phyloP scores from a whole-genome alignment of 2,113 vertebrate genomes.

The Ovis canadensis region DNA sequence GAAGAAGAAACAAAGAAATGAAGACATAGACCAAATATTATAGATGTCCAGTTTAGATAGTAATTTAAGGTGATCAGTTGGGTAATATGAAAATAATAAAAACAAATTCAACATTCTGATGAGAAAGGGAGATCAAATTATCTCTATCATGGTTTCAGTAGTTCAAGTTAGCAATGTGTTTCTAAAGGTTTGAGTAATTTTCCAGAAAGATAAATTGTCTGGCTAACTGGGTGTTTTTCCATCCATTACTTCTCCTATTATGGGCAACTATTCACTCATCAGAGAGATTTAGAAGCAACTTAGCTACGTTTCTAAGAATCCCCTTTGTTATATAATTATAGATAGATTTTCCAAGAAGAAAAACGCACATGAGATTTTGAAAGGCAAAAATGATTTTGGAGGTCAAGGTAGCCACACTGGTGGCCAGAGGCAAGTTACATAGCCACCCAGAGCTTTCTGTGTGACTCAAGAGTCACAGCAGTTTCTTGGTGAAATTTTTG shows the following conservation, averaged over 20 bases:
- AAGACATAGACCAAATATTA: neutral
- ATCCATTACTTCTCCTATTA: neutral
- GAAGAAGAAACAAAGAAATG: neutral
- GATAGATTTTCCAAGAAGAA: neutral
- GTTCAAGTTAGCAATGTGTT: neutral
- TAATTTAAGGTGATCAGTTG: neutral
- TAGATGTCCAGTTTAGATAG: neutral
- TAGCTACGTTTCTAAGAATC: neutral
- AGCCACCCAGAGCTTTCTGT: neutral
- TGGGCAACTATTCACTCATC: neutral
- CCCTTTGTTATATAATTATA: neutral
- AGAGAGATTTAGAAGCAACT: neutral
- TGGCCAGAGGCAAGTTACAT: neutral
- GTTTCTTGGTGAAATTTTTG: neutral
- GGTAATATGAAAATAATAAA: neutral
- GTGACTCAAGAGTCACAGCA: neutral
- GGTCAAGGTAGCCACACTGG: neutral
- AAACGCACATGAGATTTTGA: neutral
- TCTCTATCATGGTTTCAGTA: neutral
- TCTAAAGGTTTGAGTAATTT: constrained; percentile 26
- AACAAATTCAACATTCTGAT: neutral
- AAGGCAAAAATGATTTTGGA: neutral
- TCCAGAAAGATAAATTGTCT: neutral
- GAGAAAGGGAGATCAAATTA: neutral
- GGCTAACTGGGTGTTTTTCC: neutral